A percentile compares a stretch with the other conserved stretches of the same genome.
Evolutionary conservation across 53 echinoderm and acorn worm species (phyloP).

Genomic region (Echinometra lucunter): DNA sequence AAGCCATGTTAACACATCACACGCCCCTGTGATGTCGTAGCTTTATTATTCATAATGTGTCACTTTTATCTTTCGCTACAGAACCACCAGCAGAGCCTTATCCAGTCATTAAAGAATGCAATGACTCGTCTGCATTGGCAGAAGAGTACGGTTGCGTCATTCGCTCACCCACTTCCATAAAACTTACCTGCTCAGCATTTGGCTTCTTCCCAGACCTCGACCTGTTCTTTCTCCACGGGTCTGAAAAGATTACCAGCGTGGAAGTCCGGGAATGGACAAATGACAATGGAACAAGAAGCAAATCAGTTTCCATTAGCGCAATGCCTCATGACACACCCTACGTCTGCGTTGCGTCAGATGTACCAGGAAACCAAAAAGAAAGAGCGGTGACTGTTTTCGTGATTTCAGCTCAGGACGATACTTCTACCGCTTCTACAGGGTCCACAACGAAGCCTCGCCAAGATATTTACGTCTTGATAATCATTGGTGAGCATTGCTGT

Average conservation of each 20-base stretch:
- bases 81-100: not conserved
- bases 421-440: not conserved
- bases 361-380: not conserved
- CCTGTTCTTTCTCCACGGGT: not conserved
- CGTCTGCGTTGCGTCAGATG: not conserved
- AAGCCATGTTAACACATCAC: no score
- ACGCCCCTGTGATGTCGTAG: no score
- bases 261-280: not conserved
- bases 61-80: not conserved
- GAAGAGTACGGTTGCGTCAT: not conserved
- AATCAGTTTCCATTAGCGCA: not conserved
- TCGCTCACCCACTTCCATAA: not conserved
- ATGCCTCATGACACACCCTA: not conserved
- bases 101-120: not conserved
- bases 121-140: not conserved
- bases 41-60: not conserved
- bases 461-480: not conserved
- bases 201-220: not conserved
- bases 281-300: not conserved
- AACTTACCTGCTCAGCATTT: not conserved
- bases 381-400: not conserved
- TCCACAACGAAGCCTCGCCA: not conserved
- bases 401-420: not conserved
- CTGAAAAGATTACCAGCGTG: not conserved
- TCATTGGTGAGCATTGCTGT: not conserved